Conservation (phyloP, 2,888 invertebrate genomes). For the Limnephilus marmoratus region DNA sequence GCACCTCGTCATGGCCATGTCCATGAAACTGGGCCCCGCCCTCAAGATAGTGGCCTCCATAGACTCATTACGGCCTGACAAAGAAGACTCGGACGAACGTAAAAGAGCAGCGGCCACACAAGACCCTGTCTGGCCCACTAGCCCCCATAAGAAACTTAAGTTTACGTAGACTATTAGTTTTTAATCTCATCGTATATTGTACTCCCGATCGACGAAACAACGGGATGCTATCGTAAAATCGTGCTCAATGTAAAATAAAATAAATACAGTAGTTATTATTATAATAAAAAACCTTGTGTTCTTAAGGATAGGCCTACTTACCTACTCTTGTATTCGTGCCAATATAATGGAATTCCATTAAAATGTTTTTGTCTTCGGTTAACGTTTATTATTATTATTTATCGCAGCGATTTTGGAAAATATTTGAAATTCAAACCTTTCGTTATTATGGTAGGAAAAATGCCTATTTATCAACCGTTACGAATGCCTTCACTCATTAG, state of each 20-base stretch:
- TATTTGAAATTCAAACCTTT: neutral
- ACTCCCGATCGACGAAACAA: neutral
- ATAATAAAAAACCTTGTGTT: neutral
- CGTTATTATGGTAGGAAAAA: too few species aligned
- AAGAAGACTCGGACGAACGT: constrained; percentile 68
- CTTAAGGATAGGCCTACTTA: neutral
- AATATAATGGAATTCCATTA: neutral
- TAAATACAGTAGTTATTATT: neutral
- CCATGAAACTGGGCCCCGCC: constrained; percentile 97
- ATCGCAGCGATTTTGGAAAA: neutral
- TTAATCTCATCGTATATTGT: constrained; percentile 9
- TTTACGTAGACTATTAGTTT: constrained; percentile 42
- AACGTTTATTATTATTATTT: neutral
- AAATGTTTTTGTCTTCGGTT: neutral
- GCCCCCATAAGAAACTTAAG: constrained; percentile 63
- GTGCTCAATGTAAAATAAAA: neutral
- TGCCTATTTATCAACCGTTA: neutral
- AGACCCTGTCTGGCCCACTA: constrained; percentile 59
- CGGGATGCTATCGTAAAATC: constrained; percentile 9
- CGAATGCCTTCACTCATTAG: neutral
- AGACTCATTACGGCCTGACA: constrained; percentile 86
- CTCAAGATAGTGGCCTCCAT: constrained; percentile 96
- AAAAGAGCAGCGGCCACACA: constrained; percentile 53
- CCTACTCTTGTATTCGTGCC: neutral
- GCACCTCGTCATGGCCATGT: constrained; percentile 95